Conservation (phyloP, 2,797 vertebrate species). For the Melanotaenia pygmaea region DNA sequence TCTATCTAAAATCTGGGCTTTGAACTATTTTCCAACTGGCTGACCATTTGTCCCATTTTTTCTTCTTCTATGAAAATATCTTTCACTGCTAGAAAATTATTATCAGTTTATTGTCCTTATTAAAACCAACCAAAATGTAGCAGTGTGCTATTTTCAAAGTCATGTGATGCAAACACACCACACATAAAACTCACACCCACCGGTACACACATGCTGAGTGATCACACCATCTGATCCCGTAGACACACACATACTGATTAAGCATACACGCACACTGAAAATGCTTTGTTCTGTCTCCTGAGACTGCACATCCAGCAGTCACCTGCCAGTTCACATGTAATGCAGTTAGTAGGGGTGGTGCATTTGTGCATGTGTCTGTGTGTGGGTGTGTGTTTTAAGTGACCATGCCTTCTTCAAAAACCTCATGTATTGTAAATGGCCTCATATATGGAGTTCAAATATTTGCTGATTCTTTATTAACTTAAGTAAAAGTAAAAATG, state of each 20-base stretch:
- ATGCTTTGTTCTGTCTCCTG: constrained; percentile 59
- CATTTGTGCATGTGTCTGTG: constrained; percentile 4
- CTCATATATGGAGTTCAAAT: constrained; percentile 10
- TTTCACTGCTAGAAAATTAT: neutral
- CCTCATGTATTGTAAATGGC: constrained; percentile 35
- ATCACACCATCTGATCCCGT: constrained; percentile 24
- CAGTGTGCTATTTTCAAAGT: neutral
- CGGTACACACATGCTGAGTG: constrained; percentile 4
- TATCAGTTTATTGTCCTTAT: neutral
- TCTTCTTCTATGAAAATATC: neutral
- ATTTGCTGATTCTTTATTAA: constrained; percentile 26
- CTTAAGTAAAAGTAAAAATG: constrained; percentile 18
- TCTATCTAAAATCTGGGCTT: neutral
- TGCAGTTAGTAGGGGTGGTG: constrained; percentile 35
- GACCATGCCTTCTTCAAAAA: constrained; percentile 28
- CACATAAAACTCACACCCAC: constrained; percentile 10
- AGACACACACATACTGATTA: constrained; percentile 23
- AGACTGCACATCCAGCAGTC: constrained; percentile 63
- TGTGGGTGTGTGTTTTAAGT: constrained; percentile 27
- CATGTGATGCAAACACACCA: neutral
- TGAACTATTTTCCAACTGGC: neutral
- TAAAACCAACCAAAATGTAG: neutral
- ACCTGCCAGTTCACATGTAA: constrained; percentile 65
- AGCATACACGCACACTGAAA: constrained; percentile 28
- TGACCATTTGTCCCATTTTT: neutral